Percentiles rank a stretch among this genome's conserved stretches.
These are phyloP conservation scores for Parnassius apollo DNA, from an alignment of 2,888 invertebrate species.

Conservation along the genomic window DNA sequence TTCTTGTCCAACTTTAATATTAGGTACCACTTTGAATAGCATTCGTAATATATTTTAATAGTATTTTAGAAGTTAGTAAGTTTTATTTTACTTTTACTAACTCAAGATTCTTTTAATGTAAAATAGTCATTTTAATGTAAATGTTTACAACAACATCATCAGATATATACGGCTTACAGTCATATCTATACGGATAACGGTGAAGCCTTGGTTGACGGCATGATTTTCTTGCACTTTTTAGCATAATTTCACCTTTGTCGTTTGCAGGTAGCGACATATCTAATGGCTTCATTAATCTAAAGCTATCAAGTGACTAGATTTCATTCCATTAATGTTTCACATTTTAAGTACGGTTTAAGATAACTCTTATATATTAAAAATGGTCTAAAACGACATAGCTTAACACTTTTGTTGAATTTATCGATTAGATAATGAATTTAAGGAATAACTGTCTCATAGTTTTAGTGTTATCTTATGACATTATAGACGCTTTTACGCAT, in stretches of 20 bases:
- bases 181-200: conserved; percentile 14
- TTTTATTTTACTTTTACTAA: too few species aligned
- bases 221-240: conserved; percentile 41
- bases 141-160: conserved; percentile 1
- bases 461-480: conserved; percentile 4
- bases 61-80: too few species aligned
- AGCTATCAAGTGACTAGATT: conserved; percentile 44
- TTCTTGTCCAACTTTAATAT: too few species aligned
- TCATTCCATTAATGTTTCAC: conserved; percentile 40
- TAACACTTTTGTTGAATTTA: conserved; percentile 7
- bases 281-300: conserved; percentile 52
- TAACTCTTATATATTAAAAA: conserved; percentile 12
- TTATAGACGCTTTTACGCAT: too few species aligned
- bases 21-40: too few species aligned
- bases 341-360: conserved; percentile 18
- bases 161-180: conserved; percentile 2
- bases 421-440: conserved; percentile 8
- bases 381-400: not conserved
- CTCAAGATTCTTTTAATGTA: too few species aligned
- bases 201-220: conserved; percentile 9
- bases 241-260: conserved; percentile 57
- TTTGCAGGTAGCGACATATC: conserved; percentile 39
- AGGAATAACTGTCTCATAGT: conserved; percentile 8
- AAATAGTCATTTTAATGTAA: not conserved
- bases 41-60: too few species aligned